Base-by-base conservation (phyloP, 2,113 vertebrate species). In the Phodopus roborovskii region DNA sequence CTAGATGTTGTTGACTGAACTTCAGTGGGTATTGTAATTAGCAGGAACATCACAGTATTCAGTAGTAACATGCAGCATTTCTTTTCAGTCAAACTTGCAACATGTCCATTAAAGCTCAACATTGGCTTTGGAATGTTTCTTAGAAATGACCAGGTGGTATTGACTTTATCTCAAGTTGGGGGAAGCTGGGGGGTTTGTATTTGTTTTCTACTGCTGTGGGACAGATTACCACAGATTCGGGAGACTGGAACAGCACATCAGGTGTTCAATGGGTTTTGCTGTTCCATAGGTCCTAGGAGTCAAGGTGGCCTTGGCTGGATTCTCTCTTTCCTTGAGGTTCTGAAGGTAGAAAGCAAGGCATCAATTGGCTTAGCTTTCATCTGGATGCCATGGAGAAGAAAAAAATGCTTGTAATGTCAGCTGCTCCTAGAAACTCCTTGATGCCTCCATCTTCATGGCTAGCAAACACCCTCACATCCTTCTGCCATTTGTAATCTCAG, bases 61-160 rank as follows among this genome's bases (percentile, higher is more conserved):
- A 71, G 64, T 93, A 94, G 78, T 73, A 82, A 91, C 30, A 90
- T 30, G 64, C 70, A 74, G 64, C 5, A 17, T 82, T 95, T 96
- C 36, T 92, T 94, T 94, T 68, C n/a, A 68, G 36, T 93, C 89
- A 74, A 71, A 92, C 53, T 74, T 88, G 87, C 39, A 84, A 30
- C 9, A n/a, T 62, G 30, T 48, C 79, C 22, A 88, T 92, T 94
- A 85, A 73, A 60, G 91, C 45, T 53, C 84, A 64, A 71, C 74
- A 88, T 77, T 96, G 75, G 56, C 81, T 95, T 93, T 62, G 50
- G 17, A 83, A 50, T 78, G 15, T n/a, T 96, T 96, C 58, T 94
- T 73, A 50, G 71, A 66, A 33, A 83, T 22, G 53, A 42, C 15
- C 77, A 62, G 45, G 60, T 36, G 15, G 91, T 92, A 74, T 66